A percentile compares a stretch with the other conserved stretches of the same genome.
Evolutionary conservation across 2,113 vertebrate species (phyloP).

Genomic region (Rhinoderma darwinii): DNA sequence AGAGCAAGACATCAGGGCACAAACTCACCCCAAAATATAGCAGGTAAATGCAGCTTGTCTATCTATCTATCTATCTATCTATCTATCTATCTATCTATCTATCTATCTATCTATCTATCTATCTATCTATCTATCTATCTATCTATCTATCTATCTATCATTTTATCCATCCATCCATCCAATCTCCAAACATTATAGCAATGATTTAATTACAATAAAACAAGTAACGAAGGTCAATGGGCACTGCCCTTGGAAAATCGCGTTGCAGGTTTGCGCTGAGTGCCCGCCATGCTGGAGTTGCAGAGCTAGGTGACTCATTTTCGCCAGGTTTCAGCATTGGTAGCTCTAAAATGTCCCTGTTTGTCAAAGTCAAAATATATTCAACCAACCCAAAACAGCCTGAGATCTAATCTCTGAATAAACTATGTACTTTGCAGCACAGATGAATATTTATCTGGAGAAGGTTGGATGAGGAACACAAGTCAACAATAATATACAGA

Average conservation of each 20-base stretch:
- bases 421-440: conserved; percentile 58
- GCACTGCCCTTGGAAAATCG: too few relatives aligned
- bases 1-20: too few relatives aligned
- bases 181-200: too few relatives aligned
- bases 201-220: too few relatives aligned
- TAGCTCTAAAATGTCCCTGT: conserved; percentile 29
- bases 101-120: too few relatives aligned
- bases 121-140: not conserved
- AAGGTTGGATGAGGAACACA: not conserved
- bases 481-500: not conserved
- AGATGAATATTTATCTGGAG: conserved; percentile 65
- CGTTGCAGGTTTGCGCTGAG: too few relatives aligned
- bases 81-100: too few relatives aligned
- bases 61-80: too few relatives aligned
- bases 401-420: not conserved
- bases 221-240: too few relatives aligned
- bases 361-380: conserved; percentile 22
- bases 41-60: too few relatives aligned
- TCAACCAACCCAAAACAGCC: not conserved
- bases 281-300: not conserved
- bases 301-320: not conserved
- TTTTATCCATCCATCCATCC: not conserved
- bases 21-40: too few relatives aligned
- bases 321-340: not conserved
- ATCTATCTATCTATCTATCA: not conserved